A percentile compares a stretch with the other conserved stretches of the same genome.
Conservation (phyloP, 2,888 invertebrate species). For the Erpobdella octoculata region DNA sequence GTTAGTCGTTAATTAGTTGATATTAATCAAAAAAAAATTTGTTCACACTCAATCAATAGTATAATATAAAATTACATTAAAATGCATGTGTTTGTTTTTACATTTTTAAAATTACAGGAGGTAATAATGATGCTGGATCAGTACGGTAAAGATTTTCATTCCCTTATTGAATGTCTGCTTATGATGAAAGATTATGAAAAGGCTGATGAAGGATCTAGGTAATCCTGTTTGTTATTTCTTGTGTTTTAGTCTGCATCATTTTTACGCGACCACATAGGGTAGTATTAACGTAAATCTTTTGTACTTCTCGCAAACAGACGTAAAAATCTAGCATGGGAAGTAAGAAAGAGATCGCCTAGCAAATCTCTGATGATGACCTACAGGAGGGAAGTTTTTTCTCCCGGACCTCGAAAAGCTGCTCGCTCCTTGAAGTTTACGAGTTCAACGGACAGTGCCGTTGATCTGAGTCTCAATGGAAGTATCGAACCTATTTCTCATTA, state of each 20-base stretch:
- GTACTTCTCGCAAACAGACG: neutral
- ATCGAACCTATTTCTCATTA: neutral
- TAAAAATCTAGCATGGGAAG: slow-evolving; percentile 74
- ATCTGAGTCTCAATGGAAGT: neutral
- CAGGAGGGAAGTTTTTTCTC: slow-evolving; percentile 9
- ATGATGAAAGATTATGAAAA: slow-evolving; percentile 88
- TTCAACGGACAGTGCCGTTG: neutral
- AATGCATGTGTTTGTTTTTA: neutral
- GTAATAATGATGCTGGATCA: slow-evolving; percentile 87
- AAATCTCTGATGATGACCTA: slow-evolving; percentile 38
- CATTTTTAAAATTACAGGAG: slow-evolving; percentile 60
- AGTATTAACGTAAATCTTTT: too few species aligned
- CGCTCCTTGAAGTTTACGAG: neutral
- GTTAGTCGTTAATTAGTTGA: neutral
- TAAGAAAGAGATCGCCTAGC: slow-evolving; percentile 67
- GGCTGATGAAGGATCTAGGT: slow-evolving; percentile 61
- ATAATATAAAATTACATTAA: too few species aligned
- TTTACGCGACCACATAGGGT: neutral
- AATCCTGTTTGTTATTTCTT: neutral
- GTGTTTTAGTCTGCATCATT: neutral
- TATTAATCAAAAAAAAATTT: neutral
- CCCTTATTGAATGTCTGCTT: slow-evolving; percentile 83
- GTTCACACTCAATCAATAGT: neutral
- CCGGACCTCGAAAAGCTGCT: neutral
- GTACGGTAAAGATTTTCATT: slow-evolving; percentile 85